Evolutionary conservation across 2,113 vertebrate species (phyloP), one percentile per base, ranked within the genome.

Genomic region (Calyptomena viridis): DNA sequence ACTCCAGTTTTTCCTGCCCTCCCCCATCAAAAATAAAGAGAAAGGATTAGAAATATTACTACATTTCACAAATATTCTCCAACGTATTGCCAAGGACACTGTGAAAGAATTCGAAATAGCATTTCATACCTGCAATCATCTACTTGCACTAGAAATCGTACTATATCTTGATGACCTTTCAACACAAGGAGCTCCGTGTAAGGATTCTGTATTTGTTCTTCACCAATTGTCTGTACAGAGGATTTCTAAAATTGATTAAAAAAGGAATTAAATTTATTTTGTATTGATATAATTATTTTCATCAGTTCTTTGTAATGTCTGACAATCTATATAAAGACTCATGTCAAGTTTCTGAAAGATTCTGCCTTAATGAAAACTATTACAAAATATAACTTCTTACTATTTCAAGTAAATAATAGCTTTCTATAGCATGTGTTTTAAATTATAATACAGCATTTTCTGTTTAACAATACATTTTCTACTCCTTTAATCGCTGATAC

Each of bases 91-190:
- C 30, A 84, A 82, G 11, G 49, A 60, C 67, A 50, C 19, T 72
- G n/a, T 67, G 33, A 59, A 87, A 84, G 28, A 89, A 71, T 8
- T 2, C 75, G 42, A 93, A 68, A 94, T 40, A 5, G 12, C 90
- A 91, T 75, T 83, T 94, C 98, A 98, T 98, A 99, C 99, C 99
- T 99, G 98, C 81, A 98, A 87, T 98, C 98, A 98, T 99, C 99
- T 98, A 99, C 98, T 97, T 98, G 98, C 88, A 99, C 98, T 95
- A 99, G 98, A 98, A 99, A 99, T 90, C 99, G 98, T 87, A 99
- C 99, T 94, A 99, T 99, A 96, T 99, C 99, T 96, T 98, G 99
- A 98, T 99, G 99, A 93, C 98, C 99, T 98, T 98, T 99, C 97
- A 99, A 97, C 71, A 99, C 99, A 95, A 99, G 98, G 91, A 99